Conservation (phyloP, 2,797 vertebrate genomes). For the Stomatorhinus walkeri region DNA sequence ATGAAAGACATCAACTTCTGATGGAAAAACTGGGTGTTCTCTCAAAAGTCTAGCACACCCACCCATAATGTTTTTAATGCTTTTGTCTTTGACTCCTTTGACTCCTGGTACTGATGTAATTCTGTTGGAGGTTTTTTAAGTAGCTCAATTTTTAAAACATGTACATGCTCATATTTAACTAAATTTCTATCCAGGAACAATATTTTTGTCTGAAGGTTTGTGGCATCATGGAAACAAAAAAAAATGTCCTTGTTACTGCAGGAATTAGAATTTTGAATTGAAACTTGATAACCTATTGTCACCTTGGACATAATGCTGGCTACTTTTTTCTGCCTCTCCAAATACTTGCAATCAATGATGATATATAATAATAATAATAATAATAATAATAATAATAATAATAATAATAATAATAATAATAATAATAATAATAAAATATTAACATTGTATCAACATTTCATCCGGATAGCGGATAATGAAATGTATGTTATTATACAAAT, state of each 20-base stretch:
- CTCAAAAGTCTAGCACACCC: neutral
- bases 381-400: no score
- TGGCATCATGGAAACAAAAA: neutral
- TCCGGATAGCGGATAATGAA: neutral
- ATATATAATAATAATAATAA: neutral
- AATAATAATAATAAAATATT: neutral
- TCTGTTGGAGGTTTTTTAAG: neutral
- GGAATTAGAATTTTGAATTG: neutral
- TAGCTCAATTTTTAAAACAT: neutral
- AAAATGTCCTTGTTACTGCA: neutral
- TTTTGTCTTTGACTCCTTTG: neutral
- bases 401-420: neutral
- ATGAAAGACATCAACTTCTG: constrained; percentile 9
- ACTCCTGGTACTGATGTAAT: neutral
- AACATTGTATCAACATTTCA: neutral
- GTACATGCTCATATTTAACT: constrained; percentile 5
- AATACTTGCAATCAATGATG: neutral
- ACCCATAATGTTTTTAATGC: neutral
- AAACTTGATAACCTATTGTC: neutral
- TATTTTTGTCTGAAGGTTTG: neutral
- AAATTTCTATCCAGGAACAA: neutral
- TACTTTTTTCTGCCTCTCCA: neutral
- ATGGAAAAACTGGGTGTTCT: constrained; percentile 1
- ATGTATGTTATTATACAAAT: neutral
- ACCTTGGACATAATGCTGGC: neutral